Conservation (phyloP, 1,140 invertebrate species). For the Venturia canescens region DNA sequence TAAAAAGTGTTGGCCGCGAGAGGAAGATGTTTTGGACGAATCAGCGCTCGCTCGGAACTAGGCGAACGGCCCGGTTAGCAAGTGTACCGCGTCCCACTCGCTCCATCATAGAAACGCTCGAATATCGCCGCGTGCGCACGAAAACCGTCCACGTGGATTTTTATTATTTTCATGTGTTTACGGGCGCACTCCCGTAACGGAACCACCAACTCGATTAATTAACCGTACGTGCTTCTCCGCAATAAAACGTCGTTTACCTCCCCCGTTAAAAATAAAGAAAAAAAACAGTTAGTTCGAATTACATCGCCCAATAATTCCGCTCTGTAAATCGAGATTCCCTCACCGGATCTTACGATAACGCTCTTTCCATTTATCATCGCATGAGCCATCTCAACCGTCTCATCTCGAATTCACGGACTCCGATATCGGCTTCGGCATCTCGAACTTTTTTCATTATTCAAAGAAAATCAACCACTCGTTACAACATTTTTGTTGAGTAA, state of each 20-base stretch:
- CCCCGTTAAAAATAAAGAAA: too few species aligned
- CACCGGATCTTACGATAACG: conserved; percentile 22
- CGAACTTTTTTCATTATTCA: too few species aligned
- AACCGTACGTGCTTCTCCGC: conserved; percentile 58
- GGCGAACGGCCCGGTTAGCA: conserved; percentile 72
- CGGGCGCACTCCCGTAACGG: conserved; percentile 53
- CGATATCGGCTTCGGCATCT: background rate
- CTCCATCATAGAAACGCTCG: conserved; percentile 31
- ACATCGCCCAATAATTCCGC: conserved; percentile 49
- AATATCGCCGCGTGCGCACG: too few species aligned
- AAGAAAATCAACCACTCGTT: too few species aligned
- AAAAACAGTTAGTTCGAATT: background rate
- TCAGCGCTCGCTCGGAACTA: conserved; percentile 47
- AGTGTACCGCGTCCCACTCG: conserved; percentile 71
- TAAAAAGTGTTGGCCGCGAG: conserved; percentile 52
- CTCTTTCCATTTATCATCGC: conserved; percentile 7
- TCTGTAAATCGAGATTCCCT: conserved; percentile 41
- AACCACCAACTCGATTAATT: conserved; percentile 63
- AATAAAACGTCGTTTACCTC: conserved; percentile 36
- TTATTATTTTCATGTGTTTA: background rate
- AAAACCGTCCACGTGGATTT: too few species aligned
- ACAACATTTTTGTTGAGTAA: background rate
- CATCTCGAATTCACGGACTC: too few species aligned
- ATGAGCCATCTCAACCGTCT: background rate
- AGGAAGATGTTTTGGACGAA: conserved; percentile 51